These are phyloP conservation scores for Stratiomys singularior DNA, from an alignment of 2,888 invertebrate species.

Conservation along the genomic window DNA sequence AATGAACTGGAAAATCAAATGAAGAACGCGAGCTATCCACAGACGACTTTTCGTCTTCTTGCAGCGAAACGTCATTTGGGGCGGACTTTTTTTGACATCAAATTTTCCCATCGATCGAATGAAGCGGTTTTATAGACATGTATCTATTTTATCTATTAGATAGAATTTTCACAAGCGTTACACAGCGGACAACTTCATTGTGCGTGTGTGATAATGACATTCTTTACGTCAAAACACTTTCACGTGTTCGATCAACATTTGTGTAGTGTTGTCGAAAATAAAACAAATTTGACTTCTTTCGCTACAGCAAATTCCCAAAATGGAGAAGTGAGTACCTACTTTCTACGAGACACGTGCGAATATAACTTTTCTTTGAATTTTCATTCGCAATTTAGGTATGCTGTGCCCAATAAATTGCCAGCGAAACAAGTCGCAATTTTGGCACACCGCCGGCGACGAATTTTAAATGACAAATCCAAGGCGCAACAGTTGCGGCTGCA, in stretches of 20 bases:
- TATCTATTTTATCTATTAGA: neutral
- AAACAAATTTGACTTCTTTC: neutral
- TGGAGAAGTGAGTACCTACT: conserved; percentile 36
- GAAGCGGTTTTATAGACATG: neutral
- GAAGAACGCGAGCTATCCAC: conserved; percentile 25
- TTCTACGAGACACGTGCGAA: too few relatives aligned
- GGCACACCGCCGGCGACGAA: conserved; percentile 63
- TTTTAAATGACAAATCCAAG: conserved; percentile 60
- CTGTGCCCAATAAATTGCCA: conserved; percentile 65
- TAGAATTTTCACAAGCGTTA: neutral
- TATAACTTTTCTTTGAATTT: neutral
- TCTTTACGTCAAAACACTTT: conserved; percentile 33
- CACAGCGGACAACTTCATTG: conserved; percentile 25
- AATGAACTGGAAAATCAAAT: conserved; percentile 35
- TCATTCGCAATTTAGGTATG: conserved; percentile 58
- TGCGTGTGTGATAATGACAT: neutral
- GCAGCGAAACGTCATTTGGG: conserved; percentile 33
- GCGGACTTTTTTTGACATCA: conserved; percentile 20
- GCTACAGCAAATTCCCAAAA: neutral
- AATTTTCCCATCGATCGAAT: neutral
- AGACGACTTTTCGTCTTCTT: conserved; percentile 23
- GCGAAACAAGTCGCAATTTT: conserved; percentile 64
- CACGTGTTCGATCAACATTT: conserved; percentile 22
- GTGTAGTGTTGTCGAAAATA: too few relatives aligned
- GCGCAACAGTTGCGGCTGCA: conserved; percentile 59